A percentile compares a stretch with the other conserved stretches of the same genome.
Conservation (phyloP, 2,888 invertebrate species). For the Troides oblongomaculatus region DNA sequence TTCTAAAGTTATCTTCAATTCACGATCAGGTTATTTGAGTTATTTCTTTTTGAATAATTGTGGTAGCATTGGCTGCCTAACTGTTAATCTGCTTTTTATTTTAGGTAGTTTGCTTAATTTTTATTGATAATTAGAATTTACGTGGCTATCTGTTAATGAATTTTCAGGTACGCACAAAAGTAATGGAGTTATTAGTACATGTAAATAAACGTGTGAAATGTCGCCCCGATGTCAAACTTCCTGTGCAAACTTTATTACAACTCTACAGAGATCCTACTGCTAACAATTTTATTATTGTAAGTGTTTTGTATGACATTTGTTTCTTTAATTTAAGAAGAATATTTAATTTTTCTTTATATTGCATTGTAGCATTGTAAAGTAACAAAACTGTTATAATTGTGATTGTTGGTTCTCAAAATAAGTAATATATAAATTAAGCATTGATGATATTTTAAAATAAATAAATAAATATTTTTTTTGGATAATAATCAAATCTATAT, state of each 20-base stretch:
- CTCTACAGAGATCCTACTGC: slow-evolving; percentile 89
- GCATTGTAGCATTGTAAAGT: too few species aligned
- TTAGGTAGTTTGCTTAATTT: too few species aligned
- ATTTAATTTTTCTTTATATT: too few species aligned
- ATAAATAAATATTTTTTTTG: too few species aligned
- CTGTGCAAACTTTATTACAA: slow-evolving; percentile 89
- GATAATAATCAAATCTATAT: too few species aligned
- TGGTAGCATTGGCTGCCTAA: background rate
- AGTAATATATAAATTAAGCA: too few species aligned
- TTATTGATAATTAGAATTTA: too few species aligned
- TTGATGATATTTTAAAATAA: too few species aligned
- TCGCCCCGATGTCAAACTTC: slow-evolving; percentile 89
- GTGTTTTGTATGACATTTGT: slow-evolving; percentile 43
- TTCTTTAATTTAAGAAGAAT: background rate
- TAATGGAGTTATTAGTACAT: slow-evolving; percentile 95
- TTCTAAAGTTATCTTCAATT: slow-evolving; percentile 93
- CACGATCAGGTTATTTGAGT: slow-evolving; percentile 85
- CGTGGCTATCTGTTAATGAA: background rate
- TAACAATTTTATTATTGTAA: slow-evolving; percentile 88
- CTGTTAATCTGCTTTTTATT: too few species aligned
- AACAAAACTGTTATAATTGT: too few species aligned
- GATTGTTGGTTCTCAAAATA: too few species aligned
- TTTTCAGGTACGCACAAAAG: slow-evolving; percentile 82
- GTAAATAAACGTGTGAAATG: slow-evolving; percentile 94
- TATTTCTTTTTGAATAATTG: background rate